Evolutionary conservation across 2,888 invertebrate species (phyloP), one percentile per base, ranked within the genome.

Genomic region (Petrolisthes manimaculis): DNA sequence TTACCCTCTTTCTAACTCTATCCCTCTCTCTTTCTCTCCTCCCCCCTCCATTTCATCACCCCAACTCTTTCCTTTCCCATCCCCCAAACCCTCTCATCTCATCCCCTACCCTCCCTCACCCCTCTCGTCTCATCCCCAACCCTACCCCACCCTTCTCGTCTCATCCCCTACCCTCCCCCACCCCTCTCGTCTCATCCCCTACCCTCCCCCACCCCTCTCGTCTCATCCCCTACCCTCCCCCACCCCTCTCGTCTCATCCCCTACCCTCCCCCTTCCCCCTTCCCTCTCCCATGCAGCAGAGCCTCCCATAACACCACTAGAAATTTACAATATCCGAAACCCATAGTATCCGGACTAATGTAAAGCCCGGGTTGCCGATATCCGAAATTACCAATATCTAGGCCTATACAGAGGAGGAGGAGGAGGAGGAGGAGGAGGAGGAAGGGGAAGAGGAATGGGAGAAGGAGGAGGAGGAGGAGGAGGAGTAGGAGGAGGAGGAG

Each of bases 241-340:
- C 9, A 0, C 3, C 61, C 61, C 18, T 18, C 61, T 61, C 61
- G 3, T 61, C 61, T 18, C 61, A 61, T 9, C 61, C 14, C 24
- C 37, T 77, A n/a, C 75, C 24, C 37, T 12, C 24, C 51, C 74
- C n/a, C 8, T 4, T n/a, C 24, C 24, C 9, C n/a, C 74, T 4
- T n/a, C 24, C 21, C 24, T 21, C 56, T 80, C 54, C 54, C 56
- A 24, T 21, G 24, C 9, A 24, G 54, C 56, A 18, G 6, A n/a
- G 55, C 6, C 21, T 56, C 5, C 56, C 80, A 80, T n/a, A 55
- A 80, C 54, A 24, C 67, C 6, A 21, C 1, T 21, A 71, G 51
- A 53, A 84, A 79, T 75, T 79, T 84, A 79, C 84, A 79, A 84
- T 84, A 84, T 84, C 84, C 69, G 84, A 84, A 79, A 84, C 77